phyloP scores from a whole-genome alignment of 1,140 invertebrate species.

The roundworm (Caenorhabditis elegans) region WBcel235 BX284604.4:8312501-8313000 shows the following conservation, averaged over 20 bases:
- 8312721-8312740: neutral
- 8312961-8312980: no score
- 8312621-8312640: no score
- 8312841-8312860: slow-evolving; percentile 28
- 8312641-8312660: no score
- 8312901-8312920: slow-evolving; percentile 29
- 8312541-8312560: no score
- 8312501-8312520: no score
- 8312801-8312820: slow-evolving; percentile 40
- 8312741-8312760: slow-evolving; percentile 33
- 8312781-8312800: slow-evolving; percentile 63
- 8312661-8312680: no score
- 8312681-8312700: no score
- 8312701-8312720: neutral
- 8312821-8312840: slow-evolving; percentile 24
- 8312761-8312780: slow-evolving; percentile 55
- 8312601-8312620: no score
- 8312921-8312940: neutral
- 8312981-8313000: neutral
- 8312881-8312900: slow-evolving; percentile 9
- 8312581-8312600: no score
- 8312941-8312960: neutral
- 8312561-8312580: no score
- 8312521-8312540: no score
- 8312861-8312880: neutral